phyloP scores from a whole-genome alignment of 2,797 vertebrate genomes.

The Cottoperca gobio region DNA sequence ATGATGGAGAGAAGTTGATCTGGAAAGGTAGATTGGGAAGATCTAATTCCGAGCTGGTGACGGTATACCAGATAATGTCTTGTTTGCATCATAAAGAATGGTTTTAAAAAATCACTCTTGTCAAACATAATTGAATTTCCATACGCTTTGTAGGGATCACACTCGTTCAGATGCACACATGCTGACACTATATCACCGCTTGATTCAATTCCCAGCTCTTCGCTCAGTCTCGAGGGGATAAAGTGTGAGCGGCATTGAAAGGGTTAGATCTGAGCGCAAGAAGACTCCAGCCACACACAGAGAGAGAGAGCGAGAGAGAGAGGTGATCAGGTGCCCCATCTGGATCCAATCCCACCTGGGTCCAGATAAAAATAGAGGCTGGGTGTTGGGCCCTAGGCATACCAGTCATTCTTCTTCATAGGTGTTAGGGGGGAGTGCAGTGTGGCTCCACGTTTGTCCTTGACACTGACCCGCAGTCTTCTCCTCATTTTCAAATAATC shows the following conservation, averaged over 20 bases:
- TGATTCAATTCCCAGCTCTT: constrained; percentile 46
- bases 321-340: constrained; percentile 75
- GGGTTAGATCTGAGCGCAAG: constrained; percentile 46
- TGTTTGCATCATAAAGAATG: constrained; percentile 3
- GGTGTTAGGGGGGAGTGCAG: constrained; percentile 15
- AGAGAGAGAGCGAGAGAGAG: background rate
- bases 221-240: constrained; percentile 26
- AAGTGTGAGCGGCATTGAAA: constrained; percentile 40
- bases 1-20: background rate
- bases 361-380: constrained; percentile 76
- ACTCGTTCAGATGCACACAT: constrained; percentile 14
- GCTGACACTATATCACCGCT: constrained; percentile 3
- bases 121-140: constrained; percentile 46
- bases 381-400: constrained; percentile 56
- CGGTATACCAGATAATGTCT: background rate
- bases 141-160: constrained; percentile 27
- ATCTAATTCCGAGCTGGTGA: constrained; percentile 2
- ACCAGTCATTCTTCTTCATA: constrained; percentile 66
- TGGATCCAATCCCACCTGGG: constrained; percentile 80
- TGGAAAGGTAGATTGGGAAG: background rate
- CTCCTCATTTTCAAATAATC: constrained; percentile 15
- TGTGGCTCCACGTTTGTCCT: background rate
- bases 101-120: constrained; percentile 21
- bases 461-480: constrained; percentile 1
- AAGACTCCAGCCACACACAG: constrained; percentile 40